These are phyloP conservation scores for Lineus longissimus DNA, from an alignment of 1,140 invertebrate species.

Conservation along the genomic window DNA sequence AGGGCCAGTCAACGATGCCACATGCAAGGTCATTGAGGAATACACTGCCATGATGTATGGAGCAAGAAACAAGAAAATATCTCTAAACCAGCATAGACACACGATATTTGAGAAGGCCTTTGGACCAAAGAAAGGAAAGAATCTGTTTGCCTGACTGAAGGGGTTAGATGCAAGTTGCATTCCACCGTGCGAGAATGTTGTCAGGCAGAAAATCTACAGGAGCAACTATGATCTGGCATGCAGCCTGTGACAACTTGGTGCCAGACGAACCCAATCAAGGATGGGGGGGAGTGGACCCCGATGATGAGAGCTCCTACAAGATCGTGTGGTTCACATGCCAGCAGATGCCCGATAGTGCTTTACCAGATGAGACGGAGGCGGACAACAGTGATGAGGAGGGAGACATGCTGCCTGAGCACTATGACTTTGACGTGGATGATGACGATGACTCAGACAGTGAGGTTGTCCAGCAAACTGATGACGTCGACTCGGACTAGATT, in stretches of 20 bases:
- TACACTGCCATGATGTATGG: constrained; percentile 12
- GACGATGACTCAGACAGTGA: too few species aligned
- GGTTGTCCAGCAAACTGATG: too few species aligned
- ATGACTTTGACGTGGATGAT: too few species aligned
- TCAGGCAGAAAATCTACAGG: background rate
- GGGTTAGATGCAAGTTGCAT: constrained; percentile 9
- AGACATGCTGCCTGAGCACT: too few species aligned
- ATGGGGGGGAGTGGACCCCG: background rate
- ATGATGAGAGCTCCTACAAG: too few species aligned
- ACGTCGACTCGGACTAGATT: too few species aligned
- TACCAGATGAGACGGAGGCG: background rate
- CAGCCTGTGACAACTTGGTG: background rate
- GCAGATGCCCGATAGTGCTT: background rate
- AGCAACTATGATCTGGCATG: background rate
- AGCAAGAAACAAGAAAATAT: background rate
- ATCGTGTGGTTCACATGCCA: background rate
- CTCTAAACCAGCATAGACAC: background rate
- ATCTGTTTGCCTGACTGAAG: constrained; percentile 9
- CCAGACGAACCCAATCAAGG: background rate
- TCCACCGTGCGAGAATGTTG: background rate
- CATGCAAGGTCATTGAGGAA: background rate
- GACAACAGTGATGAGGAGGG: background rate
- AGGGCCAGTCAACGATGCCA: background rate
- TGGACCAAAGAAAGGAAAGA: background rate
- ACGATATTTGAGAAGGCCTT: background rate